phyloP scores from a whole-genome alignment of 2,888 invertebrate species.

The Drosophila barbarae region DNA sequence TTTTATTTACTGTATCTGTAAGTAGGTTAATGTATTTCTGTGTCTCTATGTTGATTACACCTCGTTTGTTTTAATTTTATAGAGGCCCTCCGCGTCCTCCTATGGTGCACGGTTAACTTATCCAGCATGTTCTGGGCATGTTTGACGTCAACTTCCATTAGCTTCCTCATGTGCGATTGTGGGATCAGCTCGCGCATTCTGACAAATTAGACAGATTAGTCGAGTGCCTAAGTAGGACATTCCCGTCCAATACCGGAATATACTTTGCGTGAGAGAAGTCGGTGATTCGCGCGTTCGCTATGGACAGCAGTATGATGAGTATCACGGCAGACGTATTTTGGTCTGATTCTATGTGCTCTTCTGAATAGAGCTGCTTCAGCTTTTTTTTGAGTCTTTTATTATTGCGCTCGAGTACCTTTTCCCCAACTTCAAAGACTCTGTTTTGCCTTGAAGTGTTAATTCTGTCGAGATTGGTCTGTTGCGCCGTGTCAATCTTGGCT shows the following conservation, averaged over 20 bases:
- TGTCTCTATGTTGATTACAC: too few species aligned
- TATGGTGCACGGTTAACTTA: too few species aligned
- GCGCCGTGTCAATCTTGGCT: background rate
- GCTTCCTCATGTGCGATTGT: too few species aligned
- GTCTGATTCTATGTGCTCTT: slow-evolving; percentile 1
- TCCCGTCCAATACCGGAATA: background rate
- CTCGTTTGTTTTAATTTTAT: too few species aligned
- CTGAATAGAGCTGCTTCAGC: slow-evolving; percentile 1
- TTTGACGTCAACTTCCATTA: too few species aligned
- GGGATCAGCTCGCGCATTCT: too few species aligned
- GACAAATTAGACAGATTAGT: background rate
- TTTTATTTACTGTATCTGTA: too few species aligned
- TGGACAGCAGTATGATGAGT: background rate
- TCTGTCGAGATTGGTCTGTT: too few species aligned
- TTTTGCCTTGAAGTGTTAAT: background rate
- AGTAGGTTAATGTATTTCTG: too few species aligned
- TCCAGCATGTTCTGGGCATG: too few species aligned
- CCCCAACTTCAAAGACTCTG: slow-evolving; percentile 3
- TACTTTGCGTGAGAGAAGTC: background rate
- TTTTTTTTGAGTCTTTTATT: slow-evolving; percentile 6
- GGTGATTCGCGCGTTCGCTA: background rate
- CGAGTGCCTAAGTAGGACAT: slow-evolving; percentile 8
- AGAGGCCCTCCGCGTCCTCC: too few species aligned
- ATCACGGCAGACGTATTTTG: too few species aligned
- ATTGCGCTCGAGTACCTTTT: background rate